Evolutionary conservation across 2,113 vertebrate species (phyloP).

Genomic region (Todiramphus chloris): DNA sequence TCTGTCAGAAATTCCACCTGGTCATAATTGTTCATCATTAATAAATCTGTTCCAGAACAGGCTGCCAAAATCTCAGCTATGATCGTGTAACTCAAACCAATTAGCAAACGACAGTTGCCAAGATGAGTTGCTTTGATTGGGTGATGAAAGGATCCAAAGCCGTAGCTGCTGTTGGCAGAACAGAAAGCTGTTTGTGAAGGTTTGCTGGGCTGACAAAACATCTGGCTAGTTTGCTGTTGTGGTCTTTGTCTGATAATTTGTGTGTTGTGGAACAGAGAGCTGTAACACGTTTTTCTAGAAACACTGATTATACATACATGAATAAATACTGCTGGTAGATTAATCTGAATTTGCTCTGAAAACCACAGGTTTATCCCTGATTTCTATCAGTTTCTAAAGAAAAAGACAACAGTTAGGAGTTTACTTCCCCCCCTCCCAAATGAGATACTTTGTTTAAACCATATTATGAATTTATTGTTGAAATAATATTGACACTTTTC

Average conservation of each 20-base stretch:
- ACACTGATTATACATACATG: not conserved
- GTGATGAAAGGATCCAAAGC: not conserved
- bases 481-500: not conserved
- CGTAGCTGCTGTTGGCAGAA: not conserved
- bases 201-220: not conserved
- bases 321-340: not conserved
- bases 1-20: slow-evolving; percentile 65
- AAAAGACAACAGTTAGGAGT: not conserved
- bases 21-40: slow-evolving; percentile 67
- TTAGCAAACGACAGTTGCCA: slow-evolving; percentile 17
- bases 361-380: not conserved
- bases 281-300: not conserved
- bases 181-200: not conserved
- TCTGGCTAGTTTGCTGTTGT: not conserved
- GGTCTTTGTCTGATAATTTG: not conserved
- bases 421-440: not conserved
- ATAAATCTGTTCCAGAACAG: slow-evolving; percentile 43
- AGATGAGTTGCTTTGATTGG: slow-evolving; percentile 4
- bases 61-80: slow-evolving; percentile 50
- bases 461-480: not conserved
- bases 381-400: not conserved
- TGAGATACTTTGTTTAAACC: not conserved
- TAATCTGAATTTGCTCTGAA: not conserved
- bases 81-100: slow-evolving; percentile 25
- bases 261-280: not conserved